Conservation (phyloP, 1,140 invertebrate genomes). For the Drosophila pseudoananassae region DNA sequence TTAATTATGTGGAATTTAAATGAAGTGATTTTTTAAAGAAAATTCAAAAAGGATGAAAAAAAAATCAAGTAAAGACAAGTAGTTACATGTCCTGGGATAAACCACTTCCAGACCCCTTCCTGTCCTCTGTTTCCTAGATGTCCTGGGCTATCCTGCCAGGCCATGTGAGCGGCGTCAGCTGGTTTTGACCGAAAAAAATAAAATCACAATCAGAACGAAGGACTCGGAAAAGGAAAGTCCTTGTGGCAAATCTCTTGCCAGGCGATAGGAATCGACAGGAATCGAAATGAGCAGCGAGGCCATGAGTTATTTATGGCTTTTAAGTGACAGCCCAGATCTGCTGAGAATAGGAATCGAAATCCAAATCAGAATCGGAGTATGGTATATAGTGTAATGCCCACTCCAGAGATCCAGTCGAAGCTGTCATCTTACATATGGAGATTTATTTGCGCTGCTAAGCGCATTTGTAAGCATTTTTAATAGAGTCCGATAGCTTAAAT, state of each 20-base stretch:
- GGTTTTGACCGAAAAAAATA: background rate
- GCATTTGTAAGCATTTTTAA: conserved; percentile 6
- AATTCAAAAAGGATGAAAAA: background rate
- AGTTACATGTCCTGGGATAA: background rate
- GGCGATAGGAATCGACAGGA: conserved; percentile 3
- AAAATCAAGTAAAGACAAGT: background rate
- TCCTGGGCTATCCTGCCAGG: background rate
- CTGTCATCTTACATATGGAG: conserved; percentile 6
- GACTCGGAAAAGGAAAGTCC: background rate
- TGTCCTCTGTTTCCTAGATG: background rate
- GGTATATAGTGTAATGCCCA: background rate
- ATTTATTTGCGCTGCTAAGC: conserved; percentile 3
- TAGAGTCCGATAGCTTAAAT: conserved; percentile 1
- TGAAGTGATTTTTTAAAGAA: background rate
- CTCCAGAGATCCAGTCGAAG: background rate
- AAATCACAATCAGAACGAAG: background rate
- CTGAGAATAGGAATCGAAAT: background rate
- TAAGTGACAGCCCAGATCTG: conserved; percentile 4
- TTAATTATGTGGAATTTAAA: background rate
- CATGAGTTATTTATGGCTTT: conserved; percentile 7
- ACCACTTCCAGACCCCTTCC: conserved; percentile 34
- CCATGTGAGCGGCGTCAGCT: conserved; percentile 5
- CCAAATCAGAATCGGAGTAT: background rate
- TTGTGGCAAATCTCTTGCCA: conserved; percentile 4
- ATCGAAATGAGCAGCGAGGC: background rate